Conservation (phyloP, 2,888 invertebrate genomes). For the Margaritifera margaritifera region DNA sequence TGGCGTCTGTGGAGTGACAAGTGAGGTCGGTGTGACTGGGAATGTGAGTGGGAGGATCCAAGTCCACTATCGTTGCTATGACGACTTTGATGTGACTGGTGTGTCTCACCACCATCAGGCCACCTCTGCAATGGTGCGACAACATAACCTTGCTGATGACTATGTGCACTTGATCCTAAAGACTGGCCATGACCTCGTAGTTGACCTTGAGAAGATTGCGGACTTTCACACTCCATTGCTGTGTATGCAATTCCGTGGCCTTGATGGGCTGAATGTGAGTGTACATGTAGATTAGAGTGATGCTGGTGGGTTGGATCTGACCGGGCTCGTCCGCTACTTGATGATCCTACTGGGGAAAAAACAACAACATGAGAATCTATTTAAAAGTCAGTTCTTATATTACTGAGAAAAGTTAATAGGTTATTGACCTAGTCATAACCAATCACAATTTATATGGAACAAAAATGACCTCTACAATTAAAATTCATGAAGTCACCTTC, state of each 20-base stretch:
- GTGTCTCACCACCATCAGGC: conserved; percentile 32
- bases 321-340: conserved; percentile 65
- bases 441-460: too few species aligned
- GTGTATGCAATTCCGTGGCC: conserved; percentile 40
- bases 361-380: neutral
- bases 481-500: too few species aligned
- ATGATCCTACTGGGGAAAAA: conserved; percentile 54
- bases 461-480: too few species aligned
- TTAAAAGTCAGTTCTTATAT: neutral
- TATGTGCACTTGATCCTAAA: conserved; percentile 24
- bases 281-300: conserved; percentile 58
- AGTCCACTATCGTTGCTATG: conserved; percentile 32
- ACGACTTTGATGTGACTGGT: conserved; percentile 29
- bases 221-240: conserved; percentile 65
- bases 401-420: too few species aligned
- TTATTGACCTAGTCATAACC: too few species aligned
- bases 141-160: conserved; percentile 49
- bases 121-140: conserved; percentile 32
- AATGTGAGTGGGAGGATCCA: conserved; percentile 27
- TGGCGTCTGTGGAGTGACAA: conserved; percentile 48
- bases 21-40: conserved; percentile 53
- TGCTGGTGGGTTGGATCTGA: conserved; percentile 73
- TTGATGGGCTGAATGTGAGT: conserved; percentile 58
- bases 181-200: conserved; percentile 18
- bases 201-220: conserved; percentile 30